Evolutionary conservation across 2,888 invertebrate species (phyloP), one percentile per base, ranked within the genome.

Genomic region (Ichneumoninae sp.): DNA sequence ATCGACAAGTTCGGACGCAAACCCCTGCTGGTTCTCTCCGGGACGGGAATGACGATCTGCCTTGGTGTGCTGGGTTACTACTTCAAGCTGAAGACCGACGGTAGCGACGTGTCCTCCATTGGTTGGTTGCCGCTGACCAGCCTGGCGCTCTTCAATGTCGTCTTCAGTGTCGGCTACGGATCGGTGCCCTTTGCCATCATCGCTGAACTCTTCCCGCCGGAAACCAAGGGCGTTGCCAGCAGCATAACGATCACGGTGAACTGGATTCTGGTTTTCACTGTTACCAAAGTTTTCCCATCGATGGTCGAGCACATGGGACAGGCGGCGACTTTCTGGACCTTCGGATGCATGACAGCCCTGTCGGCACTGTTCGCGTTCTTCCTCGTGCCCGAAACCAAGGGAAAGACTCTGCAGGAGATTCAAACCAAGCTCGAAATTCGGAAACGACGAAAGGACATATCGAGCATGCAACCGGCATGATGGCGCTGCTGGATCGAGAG

Each of bases 1-100:
- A 94, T 95, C 10, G 96, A 96, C 89, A 91, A 93, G 83, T 94
- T 94, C 57, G 96, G 96, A 0, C 90, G 96, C 19, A 94, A 94
- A 80, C 93, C 94, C 7, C 92, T 96, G 19, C 92, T 96, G 6
- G 91, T 95, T 2, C 81, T 95, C 30, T 95, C 95, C 0, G 94
- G 95, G 0, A 65, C 92, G 6, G 91, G 94, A 0, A 94, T 94
- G 94, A 89, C 91, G 3, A 16, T 93, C 6, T 92, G 93, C 54
- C 88, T 94, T 16, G 88, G 92, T 30, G 88, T 91, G 19, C 83
- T 94, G 47, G 92, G 94, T 63, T 91, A 91, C 83, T 93, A 93
- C 85, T 94, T 94, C 86, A 91, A 89, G 76, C 44, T 94, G 33
- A 89, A 90, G 66, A 87, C 87, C 26, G 87, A 85, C 71, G 89